These are phyloP conservation scores for Tricholaema leucomelas DNA, from an alignment of 2,113 vertebrate species.

Conservation along the genomic window DNA sequence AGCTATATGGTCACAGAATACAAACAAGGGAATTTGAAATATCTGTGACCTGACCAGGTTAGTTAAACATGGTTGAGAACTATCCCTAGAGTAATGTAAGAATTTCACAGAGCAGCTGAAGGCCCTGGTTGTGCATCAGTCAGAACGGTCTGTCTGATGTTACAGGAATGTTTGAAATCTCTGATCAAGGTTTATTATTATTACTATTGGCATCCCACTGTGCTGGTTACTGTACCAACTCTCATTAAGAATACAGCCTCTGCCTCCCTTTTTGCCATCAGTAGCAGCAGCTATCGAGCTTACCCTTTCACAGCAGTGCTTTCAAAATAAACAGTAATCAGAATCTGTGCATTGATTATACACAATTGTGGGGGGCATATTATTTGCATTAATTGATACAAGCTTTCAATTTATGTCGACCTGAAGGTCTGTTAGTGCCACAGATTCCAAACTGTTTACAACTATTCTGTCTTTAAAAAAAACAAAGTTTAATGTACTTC, in stretches of 20 bases:
- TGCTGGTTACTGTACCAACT: conserved; percentile 16
- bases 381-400: background rate
- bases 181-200: conserved; percentile 29
- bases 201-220: background rate
- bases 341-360: background rate
- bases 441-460: background rate
- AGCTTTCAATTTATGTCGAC: background rate
- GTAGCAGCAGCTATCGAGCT: background rate
- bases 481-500: background rate
- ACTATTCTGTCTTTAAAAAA: background rate
- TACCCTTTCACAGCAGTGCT: background rate
- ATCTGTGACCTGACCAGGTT: background rate
- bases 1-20: background rate
- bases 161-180: conserved; percentile 15
- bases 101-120: background rate
- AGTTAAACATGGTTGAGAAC: background rate
- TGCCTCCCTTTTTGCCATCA: background rate
- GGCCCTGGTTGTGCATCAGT: background rate
- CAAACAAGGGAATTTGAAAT: background rate
- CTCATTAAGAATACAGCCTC: background rate
- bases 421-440: background rate
- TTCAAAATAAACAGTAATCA: background rate
- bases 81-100: background rate
- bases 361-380: background rate
- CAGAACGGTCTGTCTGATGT: background rate